phyloP scores from a whole-genome alignment of 2,888 invertebrate species.

The Stenotaenia linearis region DNA sequence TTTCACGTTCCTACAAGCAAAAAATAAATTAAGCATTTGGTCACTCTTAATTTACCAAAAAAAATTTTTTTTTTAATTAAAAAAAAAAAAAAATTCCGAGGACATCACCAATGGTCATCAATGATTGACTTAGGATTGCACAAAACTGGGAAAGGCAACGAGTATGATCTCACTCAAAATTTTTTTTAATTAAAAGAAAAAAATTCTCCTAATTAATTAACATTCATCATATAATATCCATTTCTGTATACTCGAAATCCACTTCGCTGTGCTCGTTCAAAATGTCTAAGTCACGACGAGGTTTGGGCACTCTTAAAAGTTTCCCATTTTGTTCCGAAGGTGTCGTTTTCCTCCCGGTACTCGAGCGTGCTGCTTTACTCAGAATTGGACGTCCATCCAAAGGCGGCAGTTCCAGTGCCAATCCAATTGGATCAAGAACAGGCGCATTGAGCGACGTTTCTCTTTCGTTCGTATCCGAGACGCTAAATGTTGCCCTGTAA shows the following conservation, averaged over 20 bases:
- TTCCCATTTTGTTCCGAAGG: constrained; percentile 27
- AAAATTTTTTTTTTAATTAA: background rate
- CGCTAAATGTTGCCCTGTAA: constrained; percentile 2
- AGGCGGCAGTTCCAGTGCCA: constrained; percentile 8
- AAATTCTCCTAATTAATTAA: background rate
- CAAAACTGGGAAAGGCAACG: background rate
- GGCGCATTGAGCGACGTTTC: constrained; percentile 10
- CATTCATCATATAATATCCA: constrained; percentile 26
- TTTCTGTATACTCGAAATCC: constrained; percentile 24
- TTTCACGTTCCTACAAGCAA: too few species aligned
- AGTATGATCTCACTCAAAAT: background rate
- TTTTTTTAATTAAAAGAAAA: background rate
- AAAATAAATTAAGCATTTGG: too few species aligned
- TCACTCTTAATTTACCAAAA: background rate
- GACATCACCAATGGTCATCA: background rate
- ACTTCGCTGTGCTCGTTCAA: constrained; percentile 17
- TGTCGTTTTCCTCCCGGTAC: background rate
- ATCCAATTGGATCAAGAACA: background rate
- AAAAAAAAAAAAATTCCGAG: too few species aligned
- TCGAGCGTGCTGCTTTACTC: background rate
- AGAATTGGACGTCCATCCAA: background rate
- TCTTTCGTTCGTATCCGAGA: background rate
- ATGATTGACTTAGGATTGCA: background rate
- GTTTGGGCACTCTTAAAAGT: constrained; percentile 13
- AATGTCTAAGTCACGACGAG: constrained; percentile 17